Evolutionary conservation across 2,888 invertebrate genomes (phyloP), one percentile per base, ranked within the genome.

Genomic region (Lucinisca nassula): DNA sequence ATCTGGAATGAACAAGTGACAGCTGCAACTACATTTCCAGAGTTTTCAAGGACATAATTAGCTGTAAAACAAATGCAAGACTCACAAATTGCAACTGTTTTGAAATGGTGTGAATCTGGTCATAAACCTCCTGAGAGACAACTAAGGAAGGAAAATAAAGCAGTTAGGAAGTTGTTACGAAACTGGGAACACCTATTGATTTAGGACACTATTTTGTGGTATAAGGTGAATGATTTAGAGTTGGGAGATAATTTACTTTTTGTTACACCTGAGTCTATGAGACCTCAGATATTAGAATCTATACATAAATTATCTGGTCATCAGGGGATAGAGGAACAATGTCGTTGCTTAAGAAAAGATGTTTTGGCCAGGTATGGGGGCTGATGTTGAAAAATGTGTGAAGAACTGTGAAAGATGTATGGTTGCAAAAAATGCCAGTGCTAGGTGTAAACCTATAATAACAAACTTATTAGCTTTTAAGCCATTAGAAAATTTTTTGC

Each of bases 321-420:
- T 49, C 45, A 1, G 24, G 27, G 49, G 12, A 49, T 49, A 27
- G 49, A 8, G 27, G 49, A 75, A 49, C 30, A 30, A 24, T 75
- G 27, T 30, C 4, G 14, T 49, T 24, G 30, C 10, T 75, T n/a
- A n/a, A n/a, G 61, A 67, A 32, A 67, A 83, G 35, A 79, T 76
- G 49, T 88, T 76, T 40, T 86, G 83, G 88, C 77, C 80, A 27
- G 83, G 85, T 27, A 82, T 85, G 79, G n/a, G 24, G 45, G 21
- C 24, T 27, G n/a, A 45, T 45, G 67, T 78, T 24, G 73, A n/a
- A 21, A 45, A 27, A 21, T 85, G 76, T 21, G 40, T 55, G 17
- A 51, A 79, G 70, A 12, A 80, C 32, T 82, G 85, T 67, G 70
- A 85, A 35, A 45, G 85, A n/a, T 88, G 88, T 61, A 51, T 74